Evolutionary conservation across 1,140 invertebrate species (phyloP).

Genomic region (Aphelenchoides avenae): DNA sequence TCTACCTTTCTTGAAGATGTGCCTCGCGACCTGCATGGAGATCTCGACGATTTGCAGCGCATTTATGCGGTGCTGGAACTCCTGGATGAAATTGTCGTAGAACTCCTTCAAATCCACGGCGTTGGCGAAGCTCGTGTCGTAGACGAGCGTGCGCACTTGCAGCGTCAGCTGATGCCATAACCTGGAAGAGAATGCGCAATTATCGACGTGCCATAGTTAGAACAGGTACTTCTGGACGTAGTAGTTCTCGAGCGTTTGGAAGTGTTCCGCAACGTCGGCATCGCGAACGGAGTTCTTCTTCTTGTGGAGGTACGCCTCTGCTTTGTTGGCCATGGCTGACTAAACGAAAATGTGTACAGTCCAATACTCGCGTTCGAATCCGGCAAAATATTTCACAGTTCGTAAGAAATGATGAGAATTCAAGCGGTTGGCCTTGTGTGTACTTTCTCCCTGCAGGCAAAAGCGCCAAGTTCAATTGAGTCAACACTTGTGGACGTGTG

Average conservation of each 20-base stretch:
- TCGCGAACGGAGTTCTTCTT: constrained; percentile 59
- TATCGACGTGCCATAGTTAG: constrained; percentile 6
- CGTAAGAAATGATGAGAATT: too few species aligned
- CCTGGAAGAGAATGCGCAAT: constrained; percentile 18
- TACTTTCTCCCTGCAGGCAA: too few species aligned
- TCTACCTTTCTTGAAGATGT: constrained; percentile 33
- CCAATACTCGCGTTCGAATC: too few species aligned
- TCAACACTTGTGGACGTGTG: too few species aligned
- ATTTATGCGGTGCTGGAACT: constrained; percentile 51
- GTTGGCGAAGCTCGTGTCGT: constrained; percentile 25
- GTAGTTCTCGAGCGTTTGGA: constrained; percentile 34
- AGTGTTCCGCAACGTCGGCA: constrained; percentile 46
- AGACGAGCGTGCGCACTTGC: constrained; percentile 22
- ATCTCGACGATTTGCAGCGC: constrained; percentile 42
- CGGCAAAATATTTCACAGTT: too few species aligned
- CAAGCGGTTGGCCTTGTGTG: too few species aligned
- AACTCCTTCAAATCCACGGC: constrained; percentile 40
- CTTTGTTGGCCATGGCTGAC: constrained; percentile 42
- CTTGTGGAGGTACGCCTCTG: constrained; percentile 33
- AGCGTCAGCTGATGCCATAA: constrained; percentile 48
- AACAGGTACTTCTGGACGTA: constrained; percentile 46
- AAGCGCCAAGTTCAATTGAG: too few species aligned
- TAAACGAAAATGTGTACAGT: too few species aligned
- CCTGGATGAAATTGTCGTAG: constrained; percentile 48
- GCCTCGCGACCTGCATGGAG: constrained; percentile 32